Evolutionary conservation across 2,797 vertebrate species (phyloP).

Genomic region (Eidolon dupreanum): DNA sequence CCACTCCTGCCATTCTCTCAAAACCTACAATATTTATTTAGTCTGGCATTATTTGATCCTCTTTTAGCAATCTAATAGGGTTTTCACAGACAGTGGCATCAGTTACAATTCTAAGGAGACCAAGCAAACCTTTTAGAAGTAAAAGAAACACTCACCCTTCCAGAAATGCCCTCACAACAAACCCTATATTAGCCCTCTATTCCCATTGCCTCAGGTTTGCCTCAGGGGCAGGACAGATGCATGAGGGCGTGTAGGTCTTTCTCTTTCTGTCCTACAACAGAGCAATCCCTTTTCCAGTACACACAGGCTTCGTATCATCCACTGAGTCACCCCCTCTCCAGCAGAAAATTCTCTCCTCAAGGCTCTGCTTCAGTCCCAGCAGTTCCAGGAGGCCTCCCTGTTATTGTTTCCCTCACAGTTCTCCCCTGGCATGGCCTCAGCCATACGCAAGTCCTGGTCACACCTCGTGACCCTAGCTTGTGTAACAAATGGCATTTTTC

Average conservation of each 20-base stretch:
- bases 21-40: background rate
- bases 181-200: background rate
- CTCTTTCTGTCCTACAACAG: background rate
- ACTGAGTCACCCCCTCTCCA: background rate
- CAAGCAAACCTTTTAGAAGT: background rate
- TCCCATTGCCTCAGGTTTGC: background rate
- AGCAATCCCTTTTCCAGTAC: background rate
- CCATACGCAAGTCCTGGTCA: background rate
- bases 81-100: conserved; percentile 1
- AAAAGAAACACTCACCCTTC: background rate
- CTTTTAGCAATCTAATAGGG: background rate
- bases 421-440: background rate
- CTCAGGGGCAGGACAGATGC: background rate
- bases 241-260: background rate
- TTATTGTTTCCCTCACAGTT: background rate
- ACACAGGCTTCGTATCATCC: background rate
- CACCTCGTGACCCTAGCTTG: background rate
- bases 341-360: background rate
- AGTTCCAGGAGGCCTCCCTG: conserved; percentile 3
- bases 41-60: background rate
- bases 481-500: background rate
- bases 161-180: background rate
- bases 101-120: background rate
- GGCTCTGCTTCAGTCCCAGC: background rate
- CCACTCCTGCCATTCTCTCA: background rate